A percentile compares a stretch with the other conserved stretches of the same genome.
Conservation (phyloP, 2,113 vertebrate species). For the Grammomys surdaster region DNA sequence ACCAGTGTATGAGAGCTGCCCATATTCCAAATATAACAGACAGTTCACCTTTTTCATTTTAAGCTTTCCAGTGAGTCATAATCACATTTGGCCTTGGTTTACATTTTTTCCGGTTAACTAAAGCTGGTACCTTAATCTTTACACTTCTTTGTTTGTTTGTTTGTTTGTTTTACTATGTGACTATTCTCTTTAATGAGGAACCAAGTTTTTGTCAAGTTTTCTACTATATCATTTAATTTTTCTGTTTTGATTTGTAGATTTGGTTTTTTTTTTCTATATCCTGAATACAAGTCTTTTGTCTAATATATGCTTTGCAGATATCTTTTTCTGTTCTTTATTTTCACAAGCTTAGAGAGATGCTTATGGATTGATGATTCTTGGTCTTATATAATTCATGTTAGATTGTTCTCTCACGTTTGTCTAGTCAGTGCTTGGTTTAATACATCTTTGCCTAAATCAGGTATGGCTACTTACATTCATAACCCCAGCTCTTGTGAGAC, state of each 20-base stretch:
- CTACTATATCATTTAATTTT: slow-evolving; percentile 25
- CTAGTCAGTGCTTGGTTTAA: slow-evolving; percentile 1
- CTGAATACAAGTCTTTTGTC: slow-evolving; percentile 30
- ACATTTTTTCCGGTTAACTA: slow-evolving; percentile 43
- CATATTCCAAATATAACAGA: background rate
- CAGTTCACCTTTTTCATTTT: slow-evolving; percentile 54
- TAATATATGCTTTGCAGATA: background rate
- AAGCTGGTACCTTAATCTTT: slow-evolving; percentile 36
- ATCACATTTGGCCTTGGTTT: slow-evolving; percentile 55
- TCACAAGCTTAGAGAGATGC: background rate
- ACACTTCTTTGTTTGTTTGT: no score
- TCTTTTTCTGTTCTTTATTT: slow-evolving; percentile 2
- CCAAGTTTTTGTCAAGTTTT: slow-evolving; percentile 18
- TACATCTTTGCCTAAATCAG: slow-evolving; percentile 35
- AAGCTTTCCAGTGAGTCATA: slow-evolving; percentile 24
- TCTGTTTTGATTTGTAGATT: slow-evolving; percentile 25
- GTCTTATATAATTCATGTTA: slow-evolving; percentile 2
- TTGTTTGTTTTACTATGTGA: background rate
- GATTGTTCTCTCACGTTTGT: background rate
- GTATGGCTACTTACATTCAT: background rate
- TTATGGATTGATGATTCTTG: background rate
- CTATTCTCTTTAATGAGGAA: slow-evolving; percentile 47
- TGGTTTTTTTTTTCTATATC: slow-evolving; percentile 2
- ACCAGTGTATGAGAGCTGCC: background rate
- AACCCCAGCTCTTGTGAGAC: background rate